Base-by-base conservation (phyloP, 2,113 vertebrate species). In the Sorex araneus region DNA sequence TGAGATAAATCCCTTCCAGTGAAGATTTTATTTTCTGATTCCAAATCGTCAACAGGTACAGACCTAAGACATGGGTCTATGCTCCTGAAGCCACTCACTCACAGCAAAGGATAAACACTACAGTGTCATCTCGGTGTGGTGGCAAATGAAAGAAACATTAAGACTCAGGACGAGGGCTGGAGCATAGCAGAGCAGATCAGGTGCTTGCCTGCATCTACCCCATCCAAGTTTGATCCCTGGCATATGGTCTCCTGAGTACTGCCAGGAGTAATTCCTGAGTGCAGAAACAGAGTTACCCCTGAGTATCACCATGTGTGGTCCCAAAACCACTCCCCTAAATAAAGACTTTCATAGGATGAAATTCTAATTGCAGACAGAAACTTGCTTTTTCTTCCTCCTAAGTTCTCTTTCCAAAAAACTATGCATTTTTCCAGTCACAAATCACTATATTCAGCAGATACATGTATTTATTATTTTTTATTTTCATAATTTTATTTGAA, bases 401-500 rank as follows among this genome's bases (percentile, higher is more conserved):
- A 40, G n/a, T 69, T 70, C 28, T 21, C 89, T 86, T 64, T 54
- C 60, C 60, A 83, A 30, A 13, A 83, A 84, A 64, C 50, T 54
- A 54, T 54, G 16, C 50, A 54, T 54, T 70, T 81, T 74, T 89
- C 84, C 32, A 84, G 36, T 43, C 69, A 66, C 2, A 71, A 8
- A 19, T 66, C 23, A 69, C 57, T 5, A 8, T 34, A 2, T 73
- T 54, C 60, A 57, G n/a, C 19, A 92, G 89, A 76, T 71, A 43
- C n/a, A 32, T 50, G 15, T 40, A 3, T 60, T 30, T 45, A 25
- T 84, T 76, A 60, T 36, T 67, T 75, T 23, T 86, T 92, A n/a
- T 86, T 32, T 70, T 70, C 63, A 50, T 77, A 71, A 71, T 92
- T 87, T 95, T 67, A 84, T 76, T 86, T 88, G 82, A 92, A 63